Base-by-base conservation (phyloP, 2,113 vertebrate species). In the Cyanoderma ruficeps region DNA sequence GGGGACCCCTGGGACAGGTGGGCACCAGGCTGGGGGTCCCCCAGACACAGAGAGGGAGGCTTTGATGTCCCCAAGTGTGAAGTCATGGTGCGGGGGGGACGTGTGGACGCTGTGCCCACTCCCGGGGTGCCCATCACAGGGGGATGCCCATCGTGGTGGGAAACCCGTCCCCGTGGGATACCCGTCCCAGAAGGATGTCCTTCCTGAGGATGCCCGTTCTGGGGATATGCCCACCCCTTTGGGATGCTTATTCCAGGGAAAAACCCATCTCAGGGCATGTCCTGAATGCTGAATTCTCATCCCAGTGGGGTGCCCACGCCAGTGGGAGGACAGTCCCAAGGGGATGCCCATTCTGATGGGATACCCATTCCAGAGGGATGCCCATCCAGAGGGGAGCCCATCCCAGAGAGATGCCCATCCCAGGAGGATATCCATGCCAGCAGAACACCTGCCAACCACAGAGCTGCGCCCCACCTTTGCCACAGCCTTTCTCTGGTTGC, bases 61-160 rank as follows among this genome's bases (percentile, higher is more conserved):
- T 44, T 12, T 2, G 13, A 10, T 14, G n/a, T 17, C 15, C 35
- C 6, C 42, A 11, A 0, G 31, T 5, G 24, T 2, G 33, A 50
- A 44, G 15, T 60, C 4, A 3, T 0, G 2, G 18, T 4, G 27
- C 20, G 5, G 59, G 0, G 30, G n/a, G 22, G 4, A 18, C 2
- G 2, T 2, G 16, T 5, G 50, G 25, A n/a, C 7, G 8, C 42
- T 8, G 27, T 21, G 15, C 16, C 49, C 11, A 0, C 19, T 13
- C 10, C 15, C 10, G 35, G 14, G 22, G 27, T 37, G 22, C 2
- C 41, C 6, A 3, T 57, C 39, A 9, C 13, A 10, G 37, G 8
- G 63, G 59, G 19, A 31, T 60, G 41, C 60, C 68, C 56, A 6
- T 11, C 12, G 20, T 2, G 39, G 7, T 25, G n/a, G 50, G 69